Base-by-base conservation (phyloP, 2,888 invertebrate species). In the Biston betularia region DNA sequence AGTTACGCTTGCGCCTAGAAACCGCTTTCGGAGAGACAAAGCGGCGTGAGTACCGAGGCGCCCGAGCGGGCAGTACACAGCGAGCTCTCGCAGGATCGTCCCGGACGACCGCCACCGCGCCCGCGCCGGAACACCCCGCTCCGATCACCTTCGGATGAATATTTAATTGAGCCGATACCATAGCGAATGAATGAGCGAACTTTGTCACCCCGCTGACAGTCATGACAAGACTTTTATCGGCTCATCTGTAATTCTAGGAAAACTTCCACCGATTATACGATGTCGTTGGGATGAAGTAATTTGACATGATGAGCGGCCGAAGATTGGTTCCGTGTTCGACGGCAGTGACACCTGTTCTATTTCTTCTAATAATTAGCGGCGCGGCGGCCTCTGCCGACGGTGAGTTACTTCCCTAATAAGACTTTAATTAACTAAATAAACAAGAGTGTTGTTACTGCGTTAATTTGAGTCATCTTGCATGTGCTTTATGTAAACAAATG, bases 1-100 rank as follows among this genome's bases (percentile, higher is more conserved):
- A 84, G 91, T 90, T 89, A 93, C 93, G 93, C 93, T 89, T 89
- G 93, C 93, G 93, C 93, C 80, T 78, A 82, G 84, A 45, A 49
- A 56, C 62, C 55, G 55, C 63, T 46, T 55, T 38, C 42, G 59
- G 79, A 76, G 78, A 80, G 82, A 85, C 85, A 81, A 79, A 79
- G 82, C 79, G 73, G 59, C 73, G 79, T 79, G 80, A 79, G 75
- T 80, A 83, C 84, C 83, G 79, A 79, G 80, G 79, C 83, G 80
- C 79, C 14, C 53, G 60, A 56, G 65, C 60, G 65, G 82, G 78
- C 82, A 75, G 82, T 82, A 81, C 81, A 79, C 79, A 86, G 82
- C 79, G 83, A 83, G 83, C 83, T 79, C 86, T 83, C 79, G 77
- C 77, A 81, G 75, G 70, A 69, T 78, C 79, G 79, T 80, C 72